Evolutionary conservation across 1,140 invertebrate genomes (phyloP), one percentile per base, ranked within the genome.

Genomic region (Pseudoatta argentina): DNA sequence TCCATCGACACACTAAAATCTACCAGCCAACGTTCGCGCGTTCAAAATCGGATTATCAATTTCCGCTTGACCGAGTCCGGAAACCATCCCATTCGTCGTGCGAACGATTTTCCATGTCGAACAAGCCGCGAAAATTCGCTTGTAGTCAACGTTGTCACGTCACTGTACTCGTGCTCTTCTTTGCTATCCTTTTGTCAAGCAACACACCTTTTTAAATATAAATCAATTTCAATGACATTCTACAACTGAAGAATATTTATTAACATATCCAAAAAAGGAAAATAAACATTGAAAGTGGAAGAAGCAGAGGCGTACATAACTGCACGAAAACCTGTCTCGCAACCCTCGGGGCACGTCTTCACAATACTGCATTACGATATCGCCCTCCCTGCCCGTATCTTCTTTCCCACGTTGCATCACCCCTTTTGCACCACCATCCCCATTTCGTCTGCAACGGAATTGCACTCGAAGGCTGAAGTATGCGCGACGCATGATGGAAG

Each of bases 351-450:
- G 89, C 90, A 90, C 85, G 88, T 89, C 83, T 82, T 77, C 71
- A 91, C 91, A 92, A 93, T 93, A 55, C 89, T 87, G 88, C 91
- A 94, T 93, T 92, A 93, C 88, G 88, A 89, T 93, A 93, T 90
- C 86, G 76, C 69, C 69, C 63, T 86, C n/a, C 10, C 72, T 4
- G 30, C 63, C 55, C 72, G n/a, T 48, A 81, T 81, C 66, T 34
- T 81, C 61, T 82, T 64, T 51, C 67, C 14, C 55, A 30, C 39
- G 21, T 57, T 66, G 76, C 48, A 59, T 55, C 64, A 66, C 48
- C 75, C 73, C 77, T 67, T 30, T 82, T 53, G 8, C 73, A 44
- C 21, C 51, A 34, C 82, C 18, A n/a, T 30, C 48, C 55, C 14
- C 27, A n/a, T 85, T 59, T 75, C 79, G 55, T 55, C 53, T 55